Conservation (phyloP, 2,797 vertebrate genomes). For the Triplophysa yarkandensis region DNA sequence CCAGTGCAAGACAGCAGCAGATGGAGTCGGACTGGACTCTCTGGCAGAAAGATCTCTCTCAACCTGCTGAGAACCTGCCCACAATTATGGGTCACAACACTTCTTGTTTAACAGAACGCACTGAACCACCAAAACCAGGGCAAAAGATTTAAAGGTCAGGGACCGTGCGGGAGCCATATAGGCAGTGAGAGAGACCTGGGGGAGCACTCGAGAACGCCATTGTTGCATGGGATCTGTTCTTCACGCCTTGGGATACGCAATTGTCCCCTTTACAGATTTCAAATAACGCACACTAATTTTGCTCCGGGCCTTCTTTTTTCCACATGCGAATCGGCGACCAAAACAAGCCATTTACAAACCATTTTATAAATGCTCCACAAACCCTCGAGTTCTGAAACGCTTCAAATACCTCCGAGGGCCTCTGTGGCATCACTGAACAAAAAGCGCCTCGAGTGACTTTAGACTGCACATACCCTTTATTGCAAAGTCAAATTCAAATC, state of each 20-base stretch:
- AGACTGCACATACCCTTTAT: slow-evolving; percentile 55
- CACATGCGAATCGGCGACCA: neutral
- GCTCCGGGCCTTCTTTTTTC: neutral
- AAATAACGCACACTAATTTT: neutral
- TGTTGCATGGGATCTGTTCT: neutral
- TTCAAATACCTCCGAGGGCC: slow-evolving; percentile 26
- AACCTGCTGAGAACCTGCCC: slow-evolving; percentile 89
- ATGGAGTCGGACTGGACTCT: slow-evolving; percentile 88
- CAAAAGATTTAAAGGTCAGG: slow-evolving; percentile 72
- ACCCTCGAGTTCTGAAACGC: slow-evolving; percentile 7
- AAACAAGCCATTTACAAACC: slow-evolving; percentile 38
- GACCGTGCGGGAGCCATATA: slow-evolving; percentile 52
- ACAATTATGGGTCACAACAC: slow-evolving; percentile 89
- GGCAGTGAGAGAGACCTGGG: slow-evolving; percentile 5
- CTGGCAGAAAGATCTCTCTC: slow-evolving; percentile 77
- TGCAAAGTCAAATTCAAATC: slow-evolving; percentile 62
- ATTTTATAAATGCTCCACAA: neutral
- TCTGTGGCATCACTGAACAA: slow-evolving; percentile 32
- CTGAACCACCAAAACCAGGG: slow-evolving; percentile 73
- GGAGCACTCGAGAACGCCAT: neutral
- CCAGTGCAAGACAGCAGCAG: slow-evolving; percentile 84
- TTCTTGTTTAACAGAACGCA: slow-evolving; percentile 87
- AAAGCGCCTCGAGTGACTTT: slow-evolving; percentile 44
- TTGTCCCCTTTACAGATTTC: slow-evolving; percentile 17
- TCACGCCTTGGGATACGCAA: neutral